Conservation (phyloP, 2,888 invertebrate species). For the Latheticus oryzae region DNA sequence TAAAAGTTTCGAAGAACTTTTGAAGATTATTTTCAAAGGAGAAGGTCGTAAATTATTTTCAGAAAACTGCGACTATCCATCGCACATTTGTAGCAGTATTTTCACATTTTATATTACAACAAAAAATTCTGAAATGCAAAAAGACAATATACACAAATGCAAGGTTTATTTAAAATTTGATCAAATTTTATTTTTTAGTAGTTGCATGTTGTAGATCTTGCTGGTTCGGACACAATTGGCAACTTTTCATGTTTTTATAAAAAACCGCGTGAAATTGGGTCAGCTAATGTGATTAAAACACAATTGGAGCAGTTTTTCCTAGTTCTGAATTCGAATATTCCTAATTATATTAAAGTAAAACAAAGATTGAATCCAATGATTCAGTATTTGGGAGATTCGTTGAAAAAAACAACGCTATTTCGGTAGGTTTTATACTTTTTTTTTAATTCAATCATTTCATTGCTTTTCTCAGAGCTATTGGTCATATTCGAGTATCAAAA, state of each 20-base stretch:
- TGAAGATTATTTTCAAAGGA: slow-evolving; percentile 34
- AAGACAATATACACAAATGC: slow-evolving; percentile 1
- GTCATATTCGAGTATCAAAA: slow-evolving; percentile 60
- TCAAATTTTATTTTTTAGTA: slow-evolving; percentile 42
- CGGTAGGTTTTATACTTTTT: slow-evolving; percentile 54
- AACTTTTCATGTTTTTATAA: slow-evolving; percentile 58
- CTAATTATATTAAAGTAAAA: slow-evolving; percentile 49
- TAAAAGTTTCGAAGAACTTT: slow-evolving; percentile 54
- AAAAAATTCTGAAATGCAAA: slow-evolving; percentile 48
- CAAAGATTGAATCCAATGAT: slow-evolving; percentile 60
- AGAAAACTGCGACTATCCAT: slow-evolving; percentile 54
- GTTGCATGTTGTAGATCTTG: slow-evolving; percentile 66
- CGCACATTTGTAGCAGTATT: slow-evolving; percentile 62
- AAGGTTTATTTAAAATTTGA: slow-evolving; percentile 9
- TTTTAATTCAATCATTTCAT: slow-evolving; percentile 22
- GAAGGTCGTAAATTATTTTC: slow-evolving; percentile 61
- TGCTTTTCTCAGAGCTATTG: slow-evolving; percentile 65
- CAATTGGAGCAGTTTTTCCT: slow-evolving; percentile 63
- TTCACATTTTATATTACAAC: slow-evolving; percentile 61
- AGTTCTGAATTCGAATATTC: slow-evolving; percentile 49
- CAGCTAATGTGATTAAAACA: slow-evolving; percentile 63
- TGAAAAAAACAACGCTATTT: slow-evolving; percentile 58
- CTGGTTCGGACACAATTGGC: slow-evolving; percentile 62
- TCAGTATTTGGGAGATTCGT: slow-evolving; percentile 60
- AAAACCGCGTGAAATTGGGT: slow-evolving; percentile 58